Conservation (phyloP, 1,140 invertebrate genomes). For the Conus betulinus region DNA sequence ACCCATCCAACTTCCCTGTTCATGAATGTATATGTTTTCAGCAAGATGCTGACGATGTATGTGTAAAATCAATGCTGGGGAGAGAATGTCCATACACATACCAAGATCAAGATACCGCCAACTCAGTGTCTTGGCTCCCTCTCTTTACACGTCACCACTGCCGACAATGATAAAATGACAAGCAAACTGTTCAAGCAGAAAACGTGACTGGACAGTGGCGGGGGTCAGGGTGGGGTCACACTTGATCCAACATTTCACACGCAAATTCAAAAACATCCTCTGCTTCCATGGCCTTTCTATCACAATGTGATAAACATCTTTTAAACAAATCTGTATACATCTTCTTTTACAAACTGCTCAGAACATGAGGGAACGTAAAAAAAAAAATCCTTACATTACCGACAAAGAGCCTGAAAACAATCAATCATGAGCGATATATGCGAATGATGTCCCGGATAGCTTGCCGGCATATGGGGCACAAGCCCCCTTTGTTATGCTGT, state of each 20-base stretch:
- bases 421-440: slow-evolving; percentile 79
- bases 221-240: background rate
- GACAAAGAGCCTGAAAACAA: background rate
- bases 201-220: no score
- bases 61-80: no score
- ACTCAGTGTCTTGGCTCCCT: no score
- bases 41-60: no score
- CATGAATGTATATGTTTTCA: no score
- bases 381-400: background rate
- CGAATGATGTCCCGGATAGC: slow-evolving; percentile 95
- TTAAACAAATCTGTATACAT: background rate
- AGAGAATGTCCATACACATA: no score
- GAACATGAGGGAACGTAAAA: background rate
- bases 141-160: no score
- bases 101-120: no score
- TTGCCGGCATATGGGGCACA: slow-evolving; percentile 95
- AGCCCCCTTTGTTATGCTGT: slow-evolving; percentile 88
- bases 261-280: background rate
- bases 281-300: background rate
- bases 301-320: background rate
- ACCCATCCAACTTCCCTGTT: no score
- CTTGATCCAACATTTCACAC: background rate
- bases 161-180: no score
- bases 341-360: background rate
- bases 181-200: no score